phyloP scores from a whole-genome alignment of 2,888 invertebrate genomes.

The Tetrapedia diversipes region DNA sequence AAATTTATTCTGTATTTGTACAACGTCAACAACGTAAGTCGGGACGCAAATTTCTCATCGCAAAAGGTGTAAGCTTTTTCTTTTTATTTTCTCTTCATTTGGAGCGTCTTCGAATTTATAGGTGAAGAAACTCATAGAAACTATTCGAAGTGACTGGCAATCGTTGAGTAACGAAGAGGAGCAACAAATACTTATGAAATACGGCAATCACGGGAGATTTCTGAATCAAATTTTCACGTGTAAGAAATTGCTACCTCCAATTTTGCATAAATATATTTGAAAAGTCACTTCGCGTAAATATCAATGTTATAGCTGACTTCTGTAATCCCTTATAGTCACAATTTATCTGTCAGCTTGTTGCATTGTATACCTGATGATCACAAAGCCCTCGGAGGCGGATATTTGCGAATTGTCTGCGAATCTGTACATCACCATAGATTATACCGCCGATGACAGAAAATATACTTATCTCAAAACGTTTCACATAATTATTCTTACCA shows the following conservation, averaged over 20 bases:
- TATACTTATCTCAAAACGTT: background rate
- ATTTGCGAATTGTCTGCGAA: background rate
- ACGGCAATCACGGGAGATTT: background rate
- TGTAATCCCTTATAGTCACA: no score
- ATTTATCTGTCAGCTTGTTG: background rate
- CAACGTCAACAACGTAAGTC: constrained; percentile 8
- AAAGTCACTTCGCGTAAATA: no score
- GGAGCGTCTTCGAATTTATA: constrained; percentile 8
- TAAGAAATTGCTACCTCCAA: no score
- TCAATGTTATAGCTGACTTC: no score
- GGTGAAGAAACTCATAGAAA: constrained; percentile 25
- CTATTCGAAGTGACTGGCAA: constrained; percentile 16
- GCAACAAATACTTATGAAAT: constrained; percentile 29
- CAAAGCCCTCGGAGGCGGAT: background rate
- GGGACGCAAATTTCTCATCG: no score
- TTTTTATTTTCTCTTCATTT: background rate
- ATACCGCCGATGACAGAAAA: constrained; percentile 3
- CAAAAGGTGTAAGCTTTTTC: no score
- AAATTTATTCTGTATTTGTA: background rate
- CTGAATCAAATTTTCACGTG: constrained; percentile 5
- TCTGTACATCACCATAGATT: background rate
- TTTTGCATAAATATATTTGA: no score
- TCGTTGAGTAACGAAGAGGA: constrained; percentile 20
- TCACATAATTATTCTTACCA: rapidly evolving
- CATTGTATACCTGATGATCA: no score